These are phyloP conservation scores for Aurelia coerulea DNA, from an alignment of 30 jellyfish, hydroid and myxozoan genomes.

Conservation along the genomic window DNA sequence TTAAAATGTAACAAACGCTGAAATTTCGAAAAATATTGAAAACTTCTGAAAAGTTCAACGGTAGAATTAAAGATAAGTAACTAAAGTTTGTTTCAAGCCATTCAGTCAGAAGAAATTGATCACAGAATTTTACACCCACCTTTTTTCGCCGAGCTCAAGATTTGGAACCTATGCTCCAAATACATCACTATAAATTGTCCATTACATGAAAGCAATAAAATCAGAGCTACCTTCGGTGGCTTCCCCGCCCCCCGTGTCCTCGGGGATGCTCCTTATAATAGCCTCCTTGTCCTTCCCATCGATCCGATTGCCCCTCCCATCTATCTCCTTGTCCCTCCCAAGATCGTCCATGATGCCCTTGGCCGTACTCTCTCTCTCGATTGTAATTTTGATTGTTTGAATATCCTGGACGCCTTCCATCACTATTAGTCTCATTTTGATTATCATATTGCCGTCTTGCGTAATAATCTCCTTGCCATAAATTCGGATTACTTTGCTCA, in stretches of 20 bases:
- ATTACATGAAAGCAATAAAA: not conserved
- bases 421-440: slow-evolving; percentile 1
- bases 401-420: slow-evolving; percentile 29
- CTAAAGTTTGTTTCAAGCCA: too few species aligned
- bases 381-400: slow-evolving; percentile 11
- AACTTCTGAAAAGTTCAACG: too few species aligned
- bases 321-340: slow-evolving; percentile 43
- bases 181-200: slow-evolving; percentile 3
- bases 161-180: too few species aligned
- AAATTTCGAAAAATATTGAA: too few species aligned
- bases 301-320: slow-evolving; percentile 3
- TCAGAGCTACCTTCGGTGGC: slow-evolving; percentile 38
- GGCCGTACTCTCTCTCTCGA: slow-evolving; percentile 1
- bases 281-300: slow-evolving; percentile 1
- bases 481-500: slow-evolving; percentile 3
- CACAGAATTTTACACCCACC: too few species aligned
- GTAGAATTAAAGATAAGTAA: too few species aligned
- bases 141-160: too few species aligned
- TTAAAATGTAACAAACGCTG: too few species aligned
- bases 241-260: slow-evolving; percentile 38
- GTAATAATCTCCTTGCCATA: slow-evolving; percentile 55
- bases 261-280: slow-evolving; percentile 14
- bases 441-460: slow-evolving; percentile 9
- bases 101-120: too few species aligned
- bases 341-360: not conserved